Conservation (phyloP, 1,140 invertebrate species). For the Scaptodrosophila lebanonensis region DNA sequence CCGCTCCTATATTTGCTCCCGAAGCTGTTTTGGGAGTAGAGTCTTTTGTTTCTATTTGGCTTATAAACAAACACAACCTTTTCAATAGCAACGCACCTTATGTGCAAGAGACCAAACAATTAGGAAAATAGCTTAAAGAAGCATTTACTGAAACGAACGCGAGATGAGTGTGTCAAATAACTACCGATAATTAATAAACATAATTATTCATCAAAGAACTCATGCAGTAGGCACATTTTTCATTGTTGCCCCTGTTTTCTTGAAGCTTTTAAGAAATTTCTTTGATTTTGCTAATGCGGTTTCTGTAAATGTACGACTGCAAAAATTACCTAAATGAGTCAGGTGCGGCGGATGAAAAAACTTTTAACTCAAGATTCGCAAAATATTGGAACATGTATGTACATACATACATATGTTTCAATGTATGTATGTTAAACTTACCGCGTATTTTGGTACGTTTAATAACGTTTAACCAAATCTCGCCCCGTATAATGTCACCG, state of each 20-base stretch:
- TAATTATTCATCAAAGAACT: too few relatives aligned
- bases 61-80: too few relatives aligned
- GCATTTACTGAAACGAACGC: conserved; percentile 61
- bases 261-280: conserved; percentile 38
- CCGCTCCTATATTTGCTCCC: too few relatives aligned
- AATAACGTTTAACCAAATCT: conserved; percentile 65
- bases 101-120: conserved; percentile 1
- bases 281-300: conserved; percentile 65
- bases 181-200: too few relatives aligned
- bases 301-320: conserved; percentile 50
- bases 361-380: too few relatives aligned
- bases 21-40: too few relatives aligned
- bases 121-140: conserved; percentile 25
- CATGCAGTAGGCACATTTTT: too few relatives aligned
- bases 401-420: neutral
- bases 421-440: conserved; percentile 37
- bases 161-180: conserved; percentile 64
- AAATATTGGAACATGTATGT: too few relatives aligned
- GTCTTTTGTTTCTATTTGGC: too few relatives aligned
- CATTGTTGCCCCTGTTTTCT: conserved; percentile 21
- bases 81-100: too few relatives aligned
- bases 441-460: conserved; percentile 75
- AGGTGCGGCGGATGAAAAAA: conserved; percentile 35
- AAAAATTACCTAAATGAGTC: too few relatives aligned
- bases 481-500: conserved; percentile 67